Evolutionary conservation across 1,140 invertebrate species (phyloP).

Genomic region (Brachionus rubens): DNA sequence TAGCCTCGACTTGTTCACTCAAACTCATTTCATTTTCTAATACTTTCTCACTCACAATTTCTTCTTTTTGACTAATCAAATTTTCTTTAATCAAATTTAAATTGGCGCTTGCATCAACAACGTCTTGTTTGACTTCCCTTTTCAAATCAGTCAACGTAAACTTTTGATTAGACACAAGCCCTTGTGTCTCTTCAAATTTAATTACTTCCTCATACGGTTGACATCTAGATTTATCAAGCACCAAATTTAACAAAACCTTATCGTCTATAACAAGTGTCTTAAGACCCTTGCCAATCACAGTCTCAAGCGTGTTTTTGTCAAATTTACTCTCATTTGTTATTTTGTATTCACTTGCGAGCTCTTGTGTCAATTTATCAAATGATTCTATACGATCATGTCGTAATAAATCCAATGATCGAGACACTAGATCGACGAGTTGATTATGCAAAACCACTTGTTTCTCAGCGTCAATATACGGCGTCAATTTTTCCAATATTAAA

Average conservation of each 20-base stretch:
- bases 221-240: not conserved
- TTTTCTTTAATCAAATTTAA: not conserved
- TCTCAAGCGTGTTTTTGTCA: not conserved
- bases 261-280: not conserved
- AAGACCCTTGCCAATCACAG: not conserved
- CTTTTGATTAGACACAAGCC: no score
- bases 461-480: no score
- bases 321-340: not conserved
- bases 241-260: not conserved
- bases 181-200: not conserved
- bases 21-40: not conserved
- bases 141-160: not conserved
- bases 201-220: slow-evolving; percentile 22
- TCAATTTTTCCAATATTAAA: not conserved
- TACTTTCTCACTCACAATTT: not conserved
- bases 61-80: not conserved
- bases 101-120: not conserved
- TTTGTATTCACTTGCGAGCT: not conserved
- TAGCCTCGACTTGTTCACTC: not conserved
- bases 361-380: not conserved
- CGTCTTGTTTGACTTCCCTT: not conserved
- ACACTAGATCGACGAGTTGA: not conserved
- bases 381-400: slow-evolving; percentile 35
- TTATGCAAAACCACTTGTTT: not conserved
- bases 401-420: slow-evolving; percentile 5